Evolutionary conservation across 2,888 invertebrate genomes (phyloP), one percentile per base, ranked within the genome.

Genomic region (Trimorus sp.): DNA sequence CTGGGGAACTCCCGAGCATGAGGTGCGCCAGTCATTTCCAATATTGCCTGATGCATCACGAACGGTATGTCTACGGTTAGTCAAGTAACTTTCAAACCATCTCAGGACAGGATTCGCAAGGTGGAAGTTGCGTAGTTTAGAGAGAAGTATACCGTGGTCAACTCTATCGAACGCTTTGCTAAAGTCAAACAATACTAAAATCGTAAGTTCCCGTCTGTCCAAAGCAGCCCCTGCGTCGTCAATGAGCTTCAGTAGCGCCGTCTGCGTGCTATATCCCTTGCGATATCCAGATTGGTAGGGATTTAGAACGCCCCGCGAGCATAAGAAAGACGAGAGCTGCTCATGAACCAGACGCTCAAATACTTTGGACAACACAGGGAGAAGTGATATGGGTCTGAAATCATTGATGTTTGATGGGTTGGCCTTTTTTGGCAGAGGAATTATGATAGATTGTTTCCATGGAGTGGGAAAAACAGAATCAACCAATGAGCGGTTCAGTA

Each of bases 91-190:
- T 2, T 14, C 8, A 11, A 59, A 38, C 58, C 58, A 59, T 37
- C 3, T n/a, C 4, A 59, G 40, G 0, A 12, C 58, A 8, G 16
- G 26, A 16, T 60, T 60, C 5, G 60, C 42, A 42, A 60, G 7
- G 12, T n/a, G 12, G 8, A 45, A 7, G 5, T 8, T 1, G 16
- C 14, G 40, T 11, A 60, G 11, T 60, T 60, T 60, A 1, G 15
- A 12, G 1, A 60, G 26, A 2, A 60, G 38, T 0, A 60, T 1
- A 3, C 12, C 12, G 16, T 60, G 60, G n/a, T 60, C 45, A 12
- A 60, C 60, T 14, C 15, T 16, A 26, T 60, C 60, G 12, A 60
- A 60, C 7, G 60, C 60, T 45, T 60, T 60, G 15, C 60, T 60
- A 15, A 59, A 59, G 36, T 59, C 60, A 26, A 60, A 60, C 2